Evolutionary conservation across 2,113 vertebrate species (phyloP).

Genomic region (Larimichthys polyactis): DNA sequence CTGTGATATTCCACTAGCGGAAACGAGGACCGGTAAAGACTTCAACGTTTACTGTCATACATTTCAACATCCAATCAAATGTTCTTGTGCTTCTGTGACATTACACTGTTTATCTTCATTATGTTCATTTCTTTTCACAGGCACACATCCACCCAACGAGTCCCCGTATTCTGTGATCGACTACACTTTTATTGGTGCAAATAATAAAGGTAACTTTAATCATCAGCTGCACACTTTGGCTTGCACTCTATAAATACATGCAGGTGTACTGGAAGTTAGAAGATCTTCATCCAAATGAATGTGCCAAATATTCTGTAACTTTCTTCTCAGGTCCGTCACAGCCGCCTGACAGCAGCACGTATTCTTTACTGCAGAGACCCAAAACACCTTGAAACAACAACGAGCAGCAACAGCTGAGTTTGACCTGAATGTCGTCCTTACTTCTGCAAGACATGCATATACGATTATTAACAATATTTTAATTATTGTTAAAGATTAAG

Average conservation of each 20-base stretch:
- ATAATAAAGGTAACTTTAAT: not conserved
- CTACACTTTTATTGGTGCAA: not conserved
- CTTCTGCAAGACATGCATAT: not conserved
- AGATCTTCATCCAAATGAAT: too few species aligned
- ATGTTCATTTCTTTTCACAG: not conserved
- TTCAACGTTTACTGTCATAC: not conserved
- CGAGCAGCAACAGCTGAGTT: not conserved
- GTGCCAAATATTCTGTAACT: too few species aligned
- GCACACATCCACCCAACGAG: not conserved
- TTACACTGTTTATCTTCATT: not conserved
- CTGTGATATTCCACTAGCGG: not conserved
- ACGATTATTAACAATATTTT: too few species aligned
- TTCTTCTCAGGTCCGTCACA: not conserved
- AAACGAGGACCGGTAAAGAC: not conserved
- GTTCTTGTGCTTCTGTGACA: not conserved
- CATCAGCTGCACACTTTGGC: not conserved
- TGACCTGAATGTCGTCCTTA: not conserved
- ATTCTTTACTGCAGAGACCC: not conserved
- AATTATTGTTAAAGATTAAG: too few species aligned
- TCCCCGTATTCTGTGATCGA: not conserved
- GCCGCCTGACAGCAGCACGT: not conserved
- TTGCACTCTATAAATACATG: not conserved
- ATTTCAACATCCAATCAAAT: not conserved
- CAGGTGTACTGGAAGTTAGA: too few species aligned
- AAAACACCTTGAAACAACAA: not conserved